phyloP scores from a whole-genome alignment of 2,113 vertebrate genomes.

The Canis aureus region DNA sequence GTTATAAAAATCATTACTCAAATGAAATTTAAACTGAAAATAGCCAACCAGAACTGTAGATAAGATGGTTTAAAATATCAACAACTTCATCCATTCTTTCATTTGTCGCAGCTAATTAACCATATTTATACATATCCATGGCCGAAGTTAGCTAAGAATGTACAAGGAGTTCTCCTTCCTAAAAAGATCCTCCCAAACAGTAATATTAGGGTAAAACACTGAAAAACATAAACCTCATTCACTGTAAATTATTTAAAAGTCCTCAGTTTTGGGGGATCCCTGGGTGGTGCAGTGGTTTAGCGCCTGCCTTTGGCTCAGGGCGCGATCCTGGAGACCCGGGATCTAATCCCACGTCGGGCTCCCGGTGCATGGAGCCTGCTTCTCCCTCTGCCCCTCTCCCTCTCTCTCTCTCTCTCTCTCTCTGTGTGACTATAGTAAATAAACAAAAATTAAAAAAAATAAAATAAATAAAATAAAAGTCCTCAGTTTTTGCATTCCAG shows the following conservation, averaged over 20 bases:
- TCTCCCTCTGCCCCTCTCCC: no score
- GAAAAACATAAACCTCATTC: background rate
- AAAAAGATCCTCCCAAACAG: background rate
- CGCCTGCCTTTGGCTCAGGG: no score
- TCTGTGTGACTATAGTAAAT: no score
- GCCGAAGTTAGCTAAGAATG: background rate
- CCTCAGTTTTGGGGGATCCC: background rate
- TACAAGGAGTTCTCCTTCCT: background rate
- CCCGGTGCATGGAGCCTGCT: no score
- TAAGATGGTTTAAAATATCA: background rate
- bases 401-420: no score
- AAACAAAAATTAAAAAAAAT: no score
- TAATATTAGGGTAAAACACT: background rate
- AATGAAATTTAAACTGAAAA: constrained; percentile 10
- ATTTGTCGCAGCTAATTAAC: background rate
- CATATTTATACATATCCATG: background rate
- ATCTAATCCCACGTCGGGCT: no score
- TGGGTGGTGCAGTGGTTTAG: no score
- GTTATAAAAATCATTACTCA: constrained; percentile 31
- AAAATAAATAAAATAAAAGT: background rate
- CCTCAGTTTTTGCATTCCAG: background rate
- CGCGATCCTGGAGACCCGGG: no score
- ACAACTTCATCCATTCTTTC: constrained; percentile 17
- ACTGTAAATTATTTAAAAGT: background rate
- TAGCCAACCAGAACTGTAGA: background rate